Percentiles rank a stretch among this genome's conserved stretches.
These are phyloP conservation scores for Varroa destructor DNA, from an alignment of 1,140 invertebrate genomes.

Conservation along the genomic window DNA sequence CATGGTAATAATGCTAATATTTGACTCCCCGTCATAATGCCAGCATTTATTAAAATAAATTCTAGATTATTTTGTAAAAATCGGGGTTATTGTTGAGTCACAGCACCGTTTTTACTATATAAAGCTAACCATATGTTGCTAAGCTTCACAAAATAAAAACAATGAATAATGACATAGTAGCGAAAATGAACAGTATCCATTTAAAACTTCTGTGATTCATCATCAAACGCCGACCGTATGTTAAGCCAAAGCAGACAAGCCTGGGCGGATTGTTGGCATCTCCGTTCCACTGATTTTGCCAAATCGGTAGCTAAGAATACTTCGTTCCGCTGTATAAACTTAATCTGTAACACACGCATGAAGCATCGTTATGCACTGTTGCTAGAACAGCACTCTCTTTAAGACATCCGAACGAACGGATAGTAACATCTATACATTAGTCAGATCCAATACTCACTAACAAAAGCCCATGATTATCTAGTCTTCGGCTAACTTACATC, in stretches of 20 bases:
- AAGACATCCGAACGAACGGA: background rate
- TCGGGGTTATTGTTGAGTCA: too few relatives aligned
- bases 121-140: too few relatives aligned
- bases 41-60: too few relatives aligned
- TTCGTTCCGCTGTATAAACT: constrained; percentile 19
- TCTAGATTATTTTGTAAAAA: too few relatives aligned
- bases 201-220: constrained; percentile 1
- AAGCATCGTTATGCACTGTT: background rate
- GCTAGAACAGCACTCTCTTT: background rate
- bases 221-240: background rate
- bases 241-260: background rate
- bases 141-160: too few relatives aligned
- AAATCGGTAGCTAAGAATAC: background rate
- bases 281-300: constrained; percentile 3
- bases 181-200: too few relatives aligned
- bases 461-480: background rate
- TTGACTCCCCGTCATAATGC: too few relatives aligned
- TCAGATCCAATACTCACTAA: background rate
- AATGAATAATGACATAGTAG: too few relatives aligned
- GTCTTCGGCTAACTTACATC: background rate
- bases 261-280: background rate
- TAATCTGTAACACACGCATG: background rate
- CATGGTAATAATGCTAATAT: too few relatives aligned
- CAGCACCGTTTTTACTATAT: too few relatives aligned
- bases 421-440: background rate